phyloP scores from a whole-genome alignment of 2,113 vertebrate genomes.

The Peromyscus leucopus region DNA sequence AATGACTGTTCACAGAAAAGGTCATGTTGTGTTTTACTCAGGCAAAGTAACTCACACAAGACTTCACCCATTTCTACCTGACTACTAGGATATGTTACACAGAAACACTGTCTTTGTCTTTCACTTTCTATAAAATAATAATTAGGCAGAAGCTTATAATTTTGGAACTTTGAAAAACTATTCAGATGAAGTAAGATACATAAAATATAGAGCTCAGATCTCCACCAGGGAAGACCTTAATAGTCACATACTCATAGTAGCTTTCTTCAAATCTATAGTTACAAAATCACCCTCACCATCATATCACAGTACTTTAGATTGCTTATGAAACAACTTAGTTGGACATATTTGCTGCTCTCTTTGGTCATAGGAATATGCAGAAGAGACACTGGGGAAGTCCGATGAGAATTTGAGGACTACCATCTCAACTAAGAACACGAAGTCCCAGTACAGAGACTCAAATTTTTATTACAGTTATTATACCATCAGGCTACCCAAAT shows the following conservation, averaged over 20 bases:
- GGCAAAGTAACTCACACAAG: background rate
- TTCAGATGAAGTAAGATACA: background rate
- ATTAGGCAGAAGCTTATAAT: background rate
- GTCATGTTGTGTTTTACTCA: background rate
- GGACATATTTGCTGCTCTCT: background rate
- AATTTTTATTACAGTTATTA: background rate
- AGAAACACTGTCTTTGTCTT: background rate
- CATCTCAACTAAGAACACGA: too few species aligned
- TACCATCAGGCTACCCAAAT: background rate
- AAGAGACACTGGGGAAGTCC: background rate
- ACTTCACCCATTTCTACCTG: background rate
- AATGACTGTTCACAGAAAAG: background rate
- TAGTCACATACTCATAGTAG: background rate
- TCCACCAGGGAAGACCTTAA: background rate
- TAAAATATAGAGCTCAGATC: background rate
- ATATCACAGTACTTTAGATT: background rate
- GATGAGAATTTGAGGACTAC: background rate
- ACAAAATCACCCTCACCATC: background rate
- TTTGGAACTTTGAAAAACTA: background rate
- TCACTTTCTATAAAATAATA: background rate
- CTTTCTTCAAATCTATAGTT: background rate
- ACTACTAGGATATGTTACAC: background rate
- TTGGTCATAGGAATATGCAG: background rate
- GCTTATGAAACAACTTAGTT: background rate
- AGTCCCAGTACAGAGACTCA: background rate